Percentiles rank a stretch among this genome's conserved stretches.
phyloP scores from a whole-genome alignment of 2,113 vertebrate genomes.

The Solea solea region DNA sequence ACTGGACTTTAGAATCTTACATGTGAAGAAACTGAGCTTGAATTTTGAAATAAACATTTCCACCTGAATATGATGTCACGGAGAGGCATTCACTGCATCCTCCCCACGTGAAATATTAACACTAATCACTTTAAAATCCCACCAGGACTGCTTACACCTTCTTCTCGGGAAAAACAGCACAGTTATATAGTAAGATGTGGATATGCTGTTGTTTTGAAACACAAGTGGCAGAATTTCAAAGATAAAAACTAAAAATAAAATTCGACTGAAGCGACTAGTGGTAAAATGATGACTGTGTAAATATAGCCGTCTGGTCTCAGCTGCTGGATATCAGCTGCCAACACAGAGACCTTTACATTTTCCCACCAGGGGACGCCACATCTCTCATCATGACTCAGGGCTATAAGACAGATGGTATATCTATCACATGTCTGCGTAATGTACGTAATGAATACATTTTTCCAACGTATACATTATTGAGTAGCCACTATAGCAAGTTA shows the following conservation, averaged over 20 bases:
- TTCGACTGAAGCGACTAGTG: constrained; percentile 31
- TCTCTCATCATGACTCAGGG: constrained; percentile 38
- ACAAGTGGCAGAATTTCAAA: constrained; percentile 15
- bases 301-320: constrained; percentile 51
- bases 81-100: constrained; percentile 1
- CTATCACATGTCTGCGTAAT: not conserved
- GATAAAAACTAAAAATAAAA: constrained; percentile 38
- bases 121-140: constrained; percentile 15
- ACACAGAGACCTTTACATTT: constrained; percentile 21
- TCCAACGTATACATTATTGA: no score
- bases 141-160: constrained; percentile 11
- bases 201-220: constrained; percentile 54
- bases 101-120: constrained; percentile 2
- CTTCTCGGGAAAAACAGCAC: constrained; percentile 9
- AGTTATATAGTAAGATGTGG: constrained; percentile 56
- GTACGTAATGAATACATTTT: no score
- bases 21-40: constrained; percentile 52
- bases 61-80: constrained; percentile 28
- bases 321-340: constrained; percentile 57
- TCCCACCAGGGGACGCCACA: constrained; percentile 77
- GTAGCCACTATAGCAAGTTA: not conserved
- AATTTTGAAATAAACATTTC: constrained; percentile 66
- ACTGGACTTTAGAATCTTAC: constrained; percentile 42
- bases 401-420: not conserved
- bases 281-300: constrained; percentile 44